A percentile compares a stretch with the other conserved stretches of the same genome.
Conservation (phyloP, 1,140 invertebrate genomes). For the Tenebrio molitor region DNA sequence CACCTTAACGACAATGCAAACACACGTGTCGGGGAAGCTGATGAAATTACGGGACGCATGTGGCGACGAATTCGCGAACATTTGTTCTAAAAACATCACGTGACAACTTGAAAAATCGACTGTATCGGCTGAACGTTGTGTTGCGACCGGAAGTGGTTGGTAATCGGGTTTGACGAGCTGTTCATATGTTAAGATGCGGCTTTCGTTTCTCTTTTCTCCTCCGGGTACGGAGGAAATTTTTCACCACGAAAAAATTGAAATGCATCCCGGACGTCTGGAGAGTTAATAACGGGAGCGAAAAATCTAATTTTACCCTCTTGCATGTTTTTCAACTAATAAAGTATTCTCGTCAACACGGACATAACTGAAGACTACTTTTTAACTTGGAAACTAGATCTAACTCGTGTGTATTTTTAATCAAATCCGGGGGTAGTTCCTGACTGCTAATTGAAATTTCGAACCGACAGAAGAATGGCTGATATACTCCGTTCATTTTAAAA, state of each 20-base stretch:
- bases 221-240: too few species aligned
- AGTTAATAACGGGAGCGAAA: constrained; percentile 15
- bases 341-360: constrained; percentile 30
- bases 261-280: neutral
- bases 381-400: constrained; percentile 22
- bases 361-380: constrained; percentile 37
- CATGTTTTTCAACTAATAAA: constrained; percentile 34
- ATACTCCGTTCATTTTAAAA: too few species aligned
- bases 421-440: constrained; percentile 12
- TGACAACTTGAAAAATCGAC: too few species aligned
- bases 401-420: constrained; percentile 22
- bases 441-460: constrained; percentile 23
- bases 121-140: too few species aligned
- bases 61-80: neutral
- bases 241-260: neutral
- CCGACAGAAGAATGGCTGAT: neutral
- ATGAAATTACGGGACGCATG: constrained; percentile 1
- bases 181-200: neutral
- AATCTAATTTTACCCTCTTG: constrained; percentile 35
- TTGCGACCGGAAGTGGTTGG: too few species aligned
- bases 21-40: neutral
- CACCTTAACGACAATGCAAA: constrained; percentile 3
- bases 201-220: too few species aligned
- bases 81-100: neutral
- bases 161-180: neutral